Conservation (phyloP, 2,888 invertebrate genomes). For the Athrips mouffetella region DNA sequence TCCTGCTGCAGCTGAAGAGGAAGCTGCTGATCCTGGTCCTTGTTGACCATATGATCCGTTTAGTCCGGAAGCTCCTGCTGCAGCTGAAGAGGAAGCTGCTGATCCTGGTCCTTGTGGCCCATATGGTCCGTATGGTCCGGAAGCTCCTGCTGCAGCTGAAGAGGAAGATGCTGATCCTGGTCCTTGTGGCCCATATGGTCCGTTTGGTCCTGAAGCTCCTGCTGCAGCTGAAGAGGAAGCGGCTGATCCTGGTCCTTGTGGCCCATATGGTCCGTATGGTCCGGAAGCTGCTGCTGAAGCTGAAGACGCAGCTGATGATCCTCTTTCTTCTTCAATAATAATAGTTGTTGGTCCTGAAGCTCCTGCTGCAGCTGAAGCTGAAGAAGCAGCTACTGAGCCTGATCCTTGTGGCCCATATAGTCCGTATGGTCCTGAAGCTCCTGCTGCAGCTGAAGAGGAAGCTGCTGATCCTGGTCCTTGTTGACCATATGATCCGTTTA, state of each 20-base stretch:
- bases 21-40: not conserved
- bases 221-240: constrained; percentile 11
- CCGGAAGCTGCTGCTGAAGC: not conserved
- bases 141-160: not conserved
- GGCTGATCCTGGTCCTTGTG: constrained; percentile 3
- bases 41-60: not conserved
- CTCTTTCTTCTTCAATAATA: constrained; percentile 8
- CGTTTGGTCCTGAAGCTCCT: not conserved
- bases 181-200: constrained; percentile 7
- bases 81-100: not conserved
- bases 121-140: not conserved
- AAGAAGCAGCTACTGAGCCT: constrained; percentile 4
- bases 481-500: not conserved
- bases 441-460: no score
- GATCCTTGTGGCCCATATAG: not conserved
- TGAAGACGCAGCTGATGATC: constrained; percentile 8
- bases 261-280: not conserved
- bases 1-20: not conserved
- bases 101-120: not conserved
- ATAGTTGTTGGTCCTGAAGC: no score
- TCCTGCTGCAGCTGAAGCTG: constrained; percentile 8
- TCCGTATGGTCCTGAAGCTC: not conserved
- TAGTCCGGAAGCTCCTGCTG: not conserved
- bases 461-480: no score
- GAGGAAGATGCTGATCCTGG: not conserved